A percentile compares a stretch with the other conserved stretches of the same genome.
Conservation (phyloP, 1,140 invertebrate species). For the Ditylenchus dipsaci region DNA sequence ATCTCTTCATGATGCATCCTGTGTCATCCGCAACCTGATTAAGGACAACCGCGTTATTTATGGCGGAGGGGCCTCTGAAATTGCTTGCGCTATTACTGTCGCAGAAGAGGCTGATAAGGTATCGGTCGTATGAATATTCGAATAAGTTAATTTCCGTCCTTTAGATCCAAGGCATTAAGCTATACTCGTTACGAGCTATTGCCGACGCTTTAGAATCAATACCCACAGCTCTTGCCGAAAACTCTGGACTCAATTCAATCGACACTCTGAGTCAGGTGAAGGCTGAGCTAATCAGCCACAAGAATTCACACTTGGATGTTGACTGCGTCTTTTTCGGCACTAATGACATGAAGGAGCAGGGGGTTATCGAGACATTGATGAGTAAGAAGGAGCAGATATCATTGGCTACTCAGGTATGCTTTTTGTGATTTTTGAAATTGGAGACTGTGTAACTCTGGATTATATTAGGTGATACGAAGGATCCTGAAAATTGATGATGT, state of each 20-base stretch:
- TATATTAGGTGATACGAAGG: constrained; percentile 87
- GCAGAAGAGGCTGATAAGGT: constrained; percentile 80
- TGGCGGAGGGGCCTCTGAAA: constrained; percentile 93
- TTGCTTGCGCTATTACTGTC: constrained; percentile 85
- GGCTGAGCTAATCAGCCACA: constrained; percentile 76
- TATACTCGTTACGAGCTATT: constrained; percentile 93
- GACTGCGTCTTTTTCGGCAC: constrained; percentile 86
- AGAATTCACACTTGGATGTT: constrained; percentile 82
- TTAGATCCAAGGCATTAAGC: constrained; percentile 81
- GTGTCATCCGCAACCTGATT: constrained; percentile 89
- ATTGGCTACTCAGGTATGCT: constrained; percentile 73
- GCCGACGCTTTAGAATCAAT: constrained; percentile 89
- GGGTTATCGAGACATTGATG: constrained; percentile 92
- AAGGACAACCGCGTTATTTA: constrained; percentile 88
- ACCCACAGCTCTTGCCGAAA: constrained; percentile 91
- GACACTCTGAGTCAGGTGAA: constrained; percentile 87
- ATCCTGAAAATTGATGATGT: constrained; percentile 99
- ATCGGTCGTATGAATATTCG: too few species aligned
- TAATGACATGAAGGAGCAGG: constrained; percentile 85
- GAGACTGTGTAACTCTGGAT: background rate
- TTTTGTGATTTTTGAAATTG: too few species aligned
- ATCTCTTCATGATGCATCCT: constrained; percentile 93
- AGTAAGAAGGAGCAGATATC: constrained; percentile 96
- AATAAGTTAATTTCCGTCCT: too few species aligned
- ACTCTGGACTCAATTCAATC: constrained; percentile 86